Base-by-base conservation (phyloP, 2,888 invertebrate species). In the Caenorhabditis sulstoni region DNA sequence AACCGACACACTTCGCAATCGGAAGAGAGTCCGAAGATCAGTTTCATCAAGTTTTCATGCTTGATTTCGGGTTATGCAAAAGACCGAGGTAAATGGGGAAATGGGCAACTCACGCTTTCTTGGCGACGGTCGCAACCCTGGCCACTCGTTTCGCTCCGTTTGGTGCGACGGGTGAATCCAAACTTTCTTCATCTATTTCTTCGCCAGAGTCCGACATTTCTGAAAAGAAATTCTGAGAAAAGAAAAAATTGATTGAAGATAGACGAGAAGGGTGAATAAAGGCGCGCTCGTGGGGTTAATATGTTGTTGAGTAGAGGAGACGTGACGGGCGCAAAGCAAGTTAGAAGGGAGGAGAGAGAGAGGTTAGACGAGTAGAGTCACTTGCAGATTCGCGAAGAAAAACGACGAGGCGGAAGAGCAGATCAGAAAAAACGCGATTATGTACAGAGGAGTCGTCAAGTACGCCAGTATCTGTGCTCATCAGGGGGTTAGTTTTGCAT, bases 21-120 rank as follows among this genome's bases (percentile, higher is more conserved):
- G 80, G 80, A 14, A 50, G 57, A 1, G 79, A 79, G 45, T 37
- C 53, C 20, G 66, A 68, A 0, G 68, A 70, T 11, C 55, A 45
- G 12, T 45, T 59, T 50, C 80, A 80, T 41, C 49, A 66, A 4
- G 66, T 80, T 4, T 80, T 62, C 12, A 18, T 80, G 47, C 49
- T 80, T 23, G 80, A 80, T 50, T 80, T 80, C 29, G 80, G 80
- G 49, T 23, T 80, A 57, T 80, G 80, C 47, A 70, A 71, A 47
- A 52, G 80, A 39, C 80, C 80, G 2, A 70, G 65, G 66, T 70
- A 35, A 1, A n/a, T 59, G 14, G 11, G 49, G n/a, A 37, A 23
- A 41, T 11, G 5, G 11, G 37, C 11, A 11, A 35, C 49, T 37
- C 35, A 45, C 58, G 7, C 18, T 9, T 37, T 35, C 41, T 41